A percentile compares a stretch with the other conserved stretches of the same genome.
These are phyloP conservation scores for Cryptoprocta ferox DNA, from an alignment of 2,797 vertebrate species.

Conservation along the genomic window DNA sequence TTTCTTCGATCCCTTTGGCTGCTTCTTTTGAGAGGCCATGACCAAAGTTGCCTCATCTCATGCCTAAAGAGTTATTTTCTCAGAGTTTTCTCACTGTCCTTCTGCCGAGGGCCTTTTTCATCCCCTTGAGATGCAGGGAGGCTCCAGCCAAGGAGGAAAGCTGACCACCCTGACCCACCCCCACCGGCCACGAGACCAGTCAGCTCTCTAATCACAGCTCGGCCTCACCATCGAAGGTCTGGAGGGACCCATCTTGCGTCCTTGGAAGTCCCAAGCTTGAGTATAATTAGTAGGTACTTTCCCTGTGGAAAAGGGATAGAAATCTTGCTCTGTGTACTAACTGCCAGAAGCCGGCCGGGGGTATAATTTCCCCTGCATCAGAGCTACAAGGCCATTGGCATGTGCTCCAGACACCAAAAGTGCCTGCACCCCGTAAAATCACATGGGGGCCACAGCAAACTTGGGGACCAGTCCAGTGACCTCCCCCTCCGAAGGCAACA, in stretches of 20 bases:
- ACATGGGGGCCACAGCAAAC: accelerated
- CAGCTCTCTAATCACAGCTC: background rate
- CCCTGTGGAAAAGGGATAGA: background rate
- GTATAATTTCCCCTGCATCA: background rate
- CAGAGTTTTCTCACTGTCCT: background rate
- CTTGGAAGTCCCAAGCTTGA: background rate
- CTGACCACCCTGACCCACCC: background rate
- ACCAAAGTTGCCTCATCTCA: background rate
- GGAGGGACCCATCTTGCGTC: background rate
- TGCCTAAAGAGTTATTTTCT: no score
- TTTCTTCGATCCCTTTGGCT: background rate
- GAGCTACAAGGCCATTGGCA: background rate
- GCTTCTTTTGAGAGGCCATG: background rate
- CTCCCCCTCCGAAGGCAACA: background rate
- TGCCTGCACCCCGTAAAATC: accelerated
- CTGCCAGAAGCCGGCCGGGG: accelerated
- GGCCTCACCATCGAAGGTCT: background rate
- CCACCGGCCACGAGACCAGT: background rate
- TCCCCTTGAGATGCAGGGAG: background rate
- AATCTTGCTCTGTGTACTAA: background rate
- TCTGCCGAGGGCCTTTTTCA: accelerated
- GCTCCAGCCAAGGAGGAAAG: background rate
- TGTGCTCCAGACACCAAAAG: background rate
- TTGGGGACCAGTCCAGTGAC: background rate
- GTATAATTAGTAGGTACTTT: background rate